Evolutionary conservation across 2,888 invertebrate species (phyloP).

Genomic region (Agonopterix alstromeriana): DNA sequence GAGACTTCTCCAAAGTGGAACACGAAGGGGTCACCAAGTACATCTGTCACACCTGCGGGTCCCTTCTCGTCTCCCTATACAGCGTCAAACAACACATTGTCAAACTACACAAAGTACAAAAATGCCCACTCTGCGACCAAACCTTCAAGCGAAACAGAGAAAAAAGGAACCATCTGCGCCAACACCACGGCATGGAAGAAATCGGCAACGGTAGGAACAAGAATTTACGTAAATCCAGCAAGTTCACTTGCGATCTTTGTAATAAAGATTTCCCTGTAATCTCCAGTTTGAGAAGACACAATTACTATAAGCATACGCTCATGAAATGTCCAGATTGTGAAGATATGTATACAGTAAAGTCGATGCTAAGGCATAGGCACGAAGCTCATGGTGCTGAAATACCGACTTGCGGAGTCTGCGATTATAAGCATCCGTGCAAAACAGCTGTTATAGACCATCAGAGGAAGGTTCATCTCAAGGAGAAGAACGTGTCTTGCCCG

Average conservation of each 20-base stretch:
- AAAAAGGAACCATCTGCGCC: background rate
- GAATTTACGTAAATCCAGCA: slow-evolving; percentile 3
- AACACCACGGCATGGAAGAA: background rate
- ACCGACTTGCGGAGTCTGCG: slow-evolving; percentile 6
- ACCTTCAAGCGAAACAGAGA: background rate
- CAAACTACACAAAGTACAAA: background rate
- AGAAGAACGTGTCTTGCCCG: slow-evolving; percentile 34
- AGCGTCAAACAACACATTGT: background rate
- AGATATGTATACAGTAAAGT: background rate
- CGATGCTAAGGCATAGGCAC: background rate
- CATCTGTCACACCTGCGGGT: background rate
- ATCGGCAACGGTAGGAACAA: background rate
- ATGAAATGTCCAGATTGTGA: background rate
- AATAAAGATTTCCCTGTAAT: background rate
- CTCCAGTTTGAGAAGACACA: background rate
- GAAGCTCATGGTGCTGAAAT: background rate
- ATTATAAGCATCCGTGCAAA: slow-evolving; percentile 10
- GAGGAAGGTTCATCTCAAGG: slow-evolving; percentile 7
- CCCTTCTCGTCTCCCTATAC: background rate
- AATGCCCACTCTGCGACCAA: background rate
- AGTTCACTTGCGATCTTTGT: slow-evolving; percentile 1
- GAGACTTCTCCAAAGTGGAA: background rate
- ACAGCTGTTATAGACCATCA: background rate
- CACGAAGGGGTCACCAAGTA: background rate
- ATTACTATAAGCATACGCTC: slow-evolving; percentile 14